These are phyloP conservation scores for Drosophila hamatofila DNA, from an alignment of 2,888 invertebrate species.

Conservation along the genomic window DNA sequence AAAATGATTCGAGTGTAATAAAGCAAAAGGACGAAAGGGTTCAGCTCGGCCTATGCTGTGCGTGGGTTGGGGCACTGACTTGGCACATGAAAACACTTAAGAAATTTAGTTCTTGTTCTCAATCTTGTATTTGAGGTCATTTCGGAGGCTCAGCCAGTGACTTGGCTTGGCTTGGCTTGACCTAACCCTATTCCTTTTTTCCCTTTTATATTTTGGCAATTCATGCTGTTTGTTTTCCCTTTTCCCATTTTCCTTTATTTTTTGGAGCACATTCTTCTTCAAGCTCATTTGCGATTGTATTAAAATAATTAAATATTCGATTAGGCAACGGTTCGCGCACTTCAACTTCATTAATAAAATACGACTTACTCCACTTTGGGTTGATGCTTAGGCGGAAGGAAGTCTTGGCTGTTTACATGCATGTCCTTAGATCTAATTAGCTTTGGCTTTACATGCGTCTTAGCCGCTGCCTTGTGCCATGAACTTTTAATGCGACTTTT, in stretches of 20 bases:
- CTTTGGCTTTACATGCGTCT: slow-evolving; percentile 11
- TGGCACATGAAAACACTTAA: slow-evolving; percentile 76
- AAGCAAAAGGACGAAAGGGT: slow-evolving; percentile 68
- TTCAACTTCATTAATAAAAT: slow-evolving; percentile 43
- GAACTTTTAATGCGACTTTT: slow-evolving; percentile 54
- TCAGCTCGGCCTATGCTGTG: slow-evolving; percentile 7
- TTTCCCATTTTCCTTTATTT: slow-evolving; percentile 2
- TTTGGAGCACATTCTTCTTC: slow-evolving; percentile 47
- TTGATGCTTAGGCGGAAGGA: neutral
- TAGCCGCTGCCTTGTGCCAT: slow-evolving; percentile 40
- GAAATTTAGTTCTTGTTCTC: slow-evolving; percentile 78
- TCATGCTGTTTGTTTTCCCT: slow-evolving; percentile 32
- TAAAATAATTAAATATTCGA: slow-evolving; percentile 78
- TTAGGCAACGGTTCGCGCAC: slow-evolving; percentile 43
- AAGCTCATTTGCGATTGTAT: slow-evolving; percentile 60
- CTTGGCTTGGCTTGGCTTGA: slow-evolving; percentile 3
- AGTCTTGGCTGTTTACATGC: neutral
- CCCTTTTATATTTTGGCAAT: slow-evolving; percentile 4
- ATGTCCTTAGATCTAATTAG: slow-evolving; percentile 35
- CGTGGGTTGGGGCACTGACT: slow-evolving; percentile 22
- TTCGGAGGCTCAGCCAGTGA: slow-evolving; percentile 16
- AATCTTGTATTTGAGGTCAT: slow-evolving; percentile 78
- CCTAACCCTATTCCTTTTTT: slow-evolving; percentile 9
- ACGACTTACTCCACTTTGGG: slow-evolving; percentile 2
- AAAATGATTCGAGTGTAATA: slow-evolving; percentile 77